Base-by-base conservation (phyloP, 1,140 invertebrate genomes). In the Temnothorax longispinosus region DNA sequence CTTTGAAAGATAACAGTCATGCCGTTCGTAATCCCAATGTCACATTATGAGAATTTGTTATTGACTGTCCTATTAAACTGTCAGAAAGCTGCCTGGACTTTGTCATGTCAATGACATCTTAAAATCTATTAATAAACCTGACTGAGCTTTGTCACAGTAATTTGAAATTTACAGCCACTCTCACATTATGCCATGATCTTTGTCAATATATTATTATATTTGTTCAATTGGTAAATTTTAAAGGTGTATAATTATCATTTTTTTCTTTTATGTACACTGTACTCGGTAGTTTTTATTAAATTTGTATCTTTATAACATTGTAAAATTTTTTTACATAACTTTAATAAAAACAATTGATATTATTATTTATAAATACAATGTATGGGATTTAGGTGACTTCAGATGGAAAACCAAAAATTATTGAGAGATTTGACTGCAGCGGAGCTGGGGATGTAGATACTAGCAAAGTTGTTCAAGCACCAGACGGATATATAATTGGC, bases 401-500 rank as follows among this genome's bases (percentile, higher is more conserved):
- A 88, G 97, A 98, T 93, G 99, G 99, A 27, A 97, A 98, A 93
- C 96, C 97, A 50, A 99, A 99, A 96, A 97, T 99, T 62, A 97
- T 99, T 92, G 99, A 99, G 93, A 96, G 99, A 67, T 98, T 98
- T 93, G 99, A 99, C 96, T 99, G 98, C 88, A 98, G 98, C 93
- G 99, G 99, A 69, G 98, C 98, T 93, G 99, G 99, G 38, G 99
- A 99, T 96, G 98, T 99, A 54, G 97, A 98, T 93, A 99, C 98
- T n/a, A 97, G 97, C 41, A 98, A 97, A 74, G 96, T 99, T 93
- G 97, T 98, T 6, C 97, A 97, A 92, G 96, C 97, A 4, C 96
- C 95, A 78, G 97, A 98, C 92, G 98, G 98, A 35, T 95, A 95
- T 87, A 97, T 99, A 72, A 97, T 96, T 90, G 99, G 99, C 54